Evolutionary conservation across 37 sponge, comb jelly and placozoan genomes (phyloP).

Genomic region (Beroe forskalii): DNA sequence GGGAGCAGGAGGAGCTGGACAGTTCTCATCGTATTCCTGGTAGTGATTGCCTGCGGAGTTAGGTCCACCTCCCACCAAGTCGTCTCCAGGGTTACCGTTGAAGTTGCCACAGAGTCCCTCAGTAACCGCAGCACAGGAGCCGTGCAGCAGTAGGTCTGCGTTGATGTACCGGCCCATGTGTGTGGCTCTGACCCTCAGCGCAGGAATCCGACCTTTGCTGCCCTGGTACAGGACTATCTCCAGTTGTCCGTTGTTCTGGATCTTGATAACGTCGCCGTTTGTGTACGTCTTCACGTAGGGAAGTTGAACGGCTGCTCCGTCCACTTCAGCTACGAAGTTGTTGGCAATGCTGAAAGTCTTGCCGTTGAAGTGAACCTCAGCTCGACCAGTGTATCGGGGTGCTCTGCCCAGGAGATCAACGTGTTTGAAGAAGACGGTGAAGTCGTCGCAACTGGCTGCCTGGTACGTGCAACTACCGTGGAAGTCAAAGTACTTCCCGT

Average conservation of each 20-base stretch:
- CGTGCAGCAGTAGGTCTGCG: not conserved
- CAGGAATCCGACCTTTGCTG: not conserved
- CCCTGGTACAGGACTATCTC: not conserved
- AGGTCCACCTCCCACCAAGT: conserved; percentile 6
- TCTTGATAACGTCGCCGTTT: not conserved
- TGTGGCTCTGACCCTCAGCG: not conserved
- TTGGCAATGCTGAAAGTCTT: not conserved
- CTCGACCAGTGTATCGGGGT: not conserved
- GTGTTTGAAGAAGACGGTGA: not conserved
- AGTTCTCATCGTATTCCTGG: not conserved
- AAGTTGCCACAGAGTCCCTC: conserved; percentile 33
- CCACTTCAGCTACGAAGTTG: not conserved
- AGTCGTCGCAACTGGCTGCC: conserved; percentile 30
- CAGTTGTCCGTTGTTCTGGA: conserved; percentile 7
- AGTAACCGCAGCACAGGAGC: not conserved
- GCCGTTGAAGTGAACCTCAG: not conserved
- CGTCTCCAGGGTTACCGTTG: conserved; percentile 12
- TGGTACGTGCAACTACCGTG: conserved; percentile 28
- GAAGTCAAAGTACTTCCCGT: too few relatives aligned
- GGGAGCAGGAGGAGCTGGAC: not conserved
- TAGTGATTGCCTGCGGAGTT: not conserved
- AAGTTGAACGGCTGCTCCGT: not conserved
- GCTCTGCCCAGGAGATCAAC: not conserved
- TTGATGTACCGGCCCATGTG: conserved; percentile 3
- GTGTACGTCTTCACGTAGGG: conserved; percentile 11